phyloP scores from a whole-genome alignment of 2,113 vertebrate species.

The Taxidea taxus region DNA sequence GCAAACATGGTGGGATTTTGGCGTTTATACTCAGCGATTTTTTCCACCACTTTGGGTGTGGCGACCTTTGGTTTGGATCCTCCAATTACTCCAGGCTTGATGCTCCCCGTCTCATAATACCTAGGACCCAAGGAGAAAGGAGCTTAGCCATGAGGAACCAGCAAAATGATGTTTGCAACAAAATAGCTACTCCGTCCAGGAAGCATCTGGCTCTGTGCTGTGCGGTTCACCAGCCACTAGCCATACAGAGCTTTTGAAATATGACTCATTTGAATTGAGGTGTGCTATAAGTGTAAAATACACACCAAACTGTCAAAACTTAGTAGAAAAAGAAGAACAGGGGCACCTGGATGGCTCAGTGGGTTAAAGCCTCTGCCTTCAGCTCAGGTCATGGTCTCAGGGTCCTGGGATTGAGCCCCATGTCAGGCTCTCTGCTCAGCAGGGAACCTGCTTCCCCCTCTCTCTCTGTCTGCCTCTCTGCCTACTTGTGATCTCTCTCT shows the following conservation, averaged over 20 bases:
- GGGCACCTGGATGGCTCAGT: too few relatives aligned
- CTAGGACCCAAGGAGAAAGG: conserved; percentile 82
- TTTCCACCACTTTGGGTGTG: conserved; percentile 99
- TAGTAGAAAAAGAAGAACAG: neutral
- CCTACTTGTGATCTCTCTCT: too few relatives aligned
- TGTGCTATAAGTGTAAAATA: neutral
- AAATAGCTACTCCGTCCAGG: neutral
- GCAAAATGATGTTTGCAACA: neutral
- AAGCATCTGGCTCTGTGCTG: neutral
- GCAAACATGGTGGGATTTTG: conserved; percentile 99
- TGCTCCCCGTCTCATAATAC: conserved; percentile 99
- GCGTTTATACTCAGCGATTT: conserved; percentile 99
- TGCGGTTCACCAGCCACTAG: neutral
- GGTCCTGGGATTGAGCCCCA: too few relatives aligned
- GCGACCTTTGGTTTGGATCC: conserved; percentile 99
- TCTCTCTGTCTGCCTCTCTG: too few relatives aligned
- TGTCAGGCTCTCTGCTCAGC: too few relatives aligned
- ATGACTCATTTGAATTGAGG: neutral
- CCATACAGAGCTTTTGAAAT: neutral
- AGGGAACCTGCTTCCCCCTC: too few relatives aligned
- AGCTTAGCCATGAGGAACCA: neutral
- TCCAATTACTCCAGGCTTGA: conserved; percentile 98
- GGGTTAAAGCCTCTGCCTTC: too few relatives aligned
- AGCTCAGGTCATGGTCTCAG: too few relatives aligned
- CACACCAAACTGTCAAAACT: neutral